Evolutionary conservation across 1,140 invertebrate species (phyloP), one percentile per base, ranked within the genome.

Genomic region (Hetaerina americana): DNA sequence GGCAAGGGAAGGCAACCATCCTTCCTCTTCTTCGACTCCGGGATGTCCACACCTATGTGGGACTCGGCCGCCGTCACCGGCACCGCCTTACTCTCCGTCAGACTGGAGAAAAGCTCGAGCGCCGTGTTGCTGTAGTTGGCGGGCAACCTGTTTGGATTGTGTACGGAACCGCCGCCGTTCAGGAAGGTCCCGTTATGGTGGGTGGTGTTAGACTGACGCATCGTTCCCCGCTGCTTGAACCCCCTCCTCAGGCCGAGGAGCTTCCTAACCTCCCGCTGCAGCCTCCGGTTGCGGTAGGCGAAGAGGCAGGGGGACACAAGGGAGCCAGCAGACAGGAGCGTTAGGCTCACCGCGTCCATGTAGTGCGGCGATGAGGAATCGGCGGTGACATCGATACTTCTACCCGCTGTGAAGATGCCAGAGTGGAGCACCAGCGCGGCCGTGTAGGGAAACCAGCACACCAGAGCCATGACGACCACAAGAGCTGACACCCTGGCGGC

Each of bases 401-500:
- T 81, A 2, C 84, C 78, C 0, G 83, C 68, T 74, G 71, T 5
- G 77, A 78, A 26, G 77, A 78, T 0, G 76, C 76, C 12, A 3
- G 79, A 80, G 69, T 80, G 78, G 5, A 82, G 73, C 0, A 88
- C 72, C 0, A 87, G 77, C 0, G 87, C 76, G 25, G 87, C 75
- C 0, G 87, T 85, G 76, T 87, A 89, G 0, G 90, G 90, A 26
- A 89, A 81, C 82, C 90, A 91, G 72, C 86, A 92, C 26, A 85
- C 85, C 71, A 87, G 82, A 27, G 90, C 87, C 83, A 92, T 90
- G 2, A 92, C 85, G 27, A 88, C 85, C 1, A 88, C 86, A 73
- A 92, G 77, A 27, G 90, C 87, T 76, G 90, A 92, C 67, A 93
- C 89, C 70, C 90, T 86, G 3, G 91, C 92, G 0, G 92, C 91